phyloP scores from a whole-genome alignment of 2,113 vertebrate genomes.

The Paratilapia polleni region DNA sequence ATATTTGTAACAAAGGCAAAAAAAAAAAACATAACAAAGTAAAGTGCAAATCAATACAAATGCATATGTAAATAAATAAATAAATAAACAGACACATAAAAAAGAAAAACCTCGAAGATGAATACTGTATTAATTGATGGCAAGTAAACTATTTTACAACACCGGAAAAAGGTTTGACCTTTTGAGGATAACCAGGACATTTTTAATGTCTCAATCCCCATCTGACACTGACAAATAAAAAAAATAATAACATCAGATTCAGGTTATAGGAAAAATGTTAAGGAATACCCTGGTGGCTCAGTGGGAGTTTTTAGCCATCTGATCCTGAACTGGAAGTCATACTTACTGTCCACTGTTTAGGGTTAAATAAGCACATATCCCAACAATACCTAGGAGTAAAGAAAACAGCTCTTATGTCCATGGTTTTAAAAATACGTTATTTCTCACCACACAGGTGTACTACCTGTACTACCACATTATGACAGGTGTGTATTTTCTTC shows the following conservation, averaged over 20 bases:
- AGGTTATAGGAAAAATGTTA: constrained; percentile 48
- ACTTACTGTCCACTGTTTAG: not conserved
- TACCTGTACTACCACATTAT: constrained; percentile 1
- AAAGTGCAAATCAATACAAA: constrained; percentile 81
- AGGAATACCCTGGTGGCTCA: constrained; percentile 39
- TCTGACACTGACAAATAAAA: constrained; percentile 47
- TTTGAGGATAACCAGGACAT: constrained; percentile 67
- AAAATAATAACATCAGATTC: constrained; percentile 32
- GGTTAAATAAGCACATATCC: constrained; percentile 29
- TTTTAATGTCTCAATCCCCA: constrained; percentile 72
- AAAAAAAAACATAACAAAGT: constrained; percentile 65
- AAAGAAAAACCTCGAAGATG: constrained; percentile 64
- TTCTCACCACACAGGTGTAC: constrained; percentile 14
- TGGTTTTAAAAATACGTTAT: not conserved
- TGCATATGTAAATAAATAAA: constrained; percentile 61
- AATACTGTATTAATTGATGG: constrained; percentile 70
- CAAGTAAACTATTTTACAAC: constrained; percentile 69
- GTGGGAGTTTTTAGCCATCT: constrained; percentile 10
- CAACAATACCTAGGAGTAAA: constrained; percentile 14
- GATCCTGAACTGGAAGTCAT: constrained; percentile 15
- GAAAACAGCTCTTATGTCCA: not conserved
- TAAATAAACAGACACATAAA: constrained; percentile 58
- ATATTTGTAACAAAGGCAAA: constrained; percentile 85
- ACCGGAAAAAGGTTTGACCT: constrained; percentile 78
- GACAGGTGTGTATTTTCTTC: constrained; percentile 18